phyloP scores from a whole-genome alignment of 2,113 vertebrate genomes.

The Myanophis thanlyinensis region DNA sequence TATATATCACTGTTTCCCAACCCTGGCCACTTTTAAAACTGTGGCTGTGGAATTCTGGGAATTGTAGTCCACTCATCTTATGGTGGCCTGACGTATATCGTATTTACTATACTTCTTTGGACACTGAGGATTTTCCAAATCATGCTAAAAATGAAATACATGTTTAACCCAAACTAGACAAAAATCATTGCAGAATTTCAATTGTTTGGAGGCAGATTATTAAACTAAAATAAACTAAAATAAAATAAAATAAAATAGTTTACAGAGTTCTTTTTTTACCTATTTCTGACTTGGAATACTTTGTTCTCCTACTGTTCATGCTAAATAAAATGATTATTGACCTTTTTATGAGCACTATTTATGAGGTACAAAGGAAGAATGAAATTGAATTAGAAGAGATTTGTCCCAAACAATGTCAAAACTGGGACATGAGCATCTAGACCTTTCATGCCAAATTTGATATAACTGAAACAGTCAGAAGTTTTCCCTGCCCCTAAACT shows the following conservation, averaged over 20 bases:
- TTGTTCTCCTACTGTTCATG: background rate
- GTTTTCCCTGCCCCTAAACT: background rate
- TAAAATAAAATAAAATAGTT: too few relatives aligned
- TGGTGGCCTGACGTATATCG: too few relatives aligned
- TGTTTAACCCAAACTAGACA: background rate
- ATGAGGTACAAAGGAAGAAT: background rate
- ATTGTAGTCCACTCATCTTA: too few relatives aligned
- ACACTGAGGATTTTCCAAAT: background rate
- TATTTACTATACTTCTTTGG: background rate
- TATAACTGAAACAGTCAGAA: background rate
- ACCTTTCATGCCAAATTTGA: background rate
- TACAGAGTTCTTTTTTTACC: background rate
- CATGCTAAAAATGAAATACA: background rate
- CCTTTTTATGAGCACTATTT: background rate
- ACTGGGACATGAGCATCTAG: background rate
- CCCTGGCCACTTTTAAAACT: too few relatives aligned
- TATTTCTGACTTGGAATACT: background rate
- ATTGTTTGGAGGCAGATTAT: background rate
- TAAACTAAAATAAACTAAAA: too few relatives aligned
- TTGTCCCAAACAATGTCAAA: background rate
- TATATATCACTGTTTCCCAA: background rate
- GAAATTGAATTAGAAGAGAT: background rate
- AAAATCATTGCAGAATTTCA: background rate
- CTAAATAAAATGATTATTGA: background rate
- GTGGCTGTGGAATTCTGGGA: too few relatives aligned